Conservation (phyloP, 53 echinoderm and acorn worm genomes). For the Crossaster papposus region DNA sequence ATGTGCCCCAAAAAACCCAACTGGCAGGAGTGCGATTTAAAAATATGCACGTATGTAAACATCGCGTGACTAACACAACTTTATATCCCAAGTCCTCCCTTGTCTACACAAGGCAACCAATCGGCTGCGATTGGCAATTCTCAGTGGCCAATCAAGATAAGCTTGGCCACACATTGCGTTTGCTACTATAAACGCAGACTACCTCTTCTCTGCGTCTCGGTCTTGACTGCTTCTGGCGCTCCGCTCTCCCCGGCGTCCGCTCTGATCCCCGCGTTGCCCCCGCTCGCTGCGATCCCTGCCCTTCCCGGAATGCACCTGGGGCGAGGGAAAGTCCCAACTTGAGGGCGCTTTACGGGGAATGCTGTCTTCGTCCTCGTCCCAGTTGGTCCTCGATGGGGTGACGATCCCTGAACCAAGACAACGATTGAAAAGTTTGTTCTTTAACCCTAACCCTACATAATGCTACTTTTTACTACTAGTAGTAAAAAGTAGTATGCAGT, state of each 20-base stretch:
- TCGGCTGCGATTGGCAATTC: not conserved
- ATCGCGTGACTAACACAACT: too few species aligned
- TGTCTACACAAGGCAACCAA: too few species aligned
- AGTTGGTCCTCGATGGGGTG: slow-evolving; percentile 91
- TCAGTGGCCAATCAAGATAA: not conserved
- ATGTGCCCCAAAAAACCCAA: too few species aligned
- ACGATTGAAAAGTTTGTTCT: not conserved
- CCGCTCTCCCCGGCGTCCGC: slow-evolving; percentile 48
- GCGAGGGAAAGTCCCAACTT: slow-evolving; percentile 75
- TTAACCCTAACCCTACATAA: too few species aligned
- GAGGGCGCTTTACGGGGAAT: slow-evolving; percentile 68
- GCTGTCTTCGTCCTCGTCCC: slow-evolving; percentile 94
- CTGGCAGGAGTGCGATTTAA: too few species aligned
- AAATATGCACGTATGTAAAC: not conserved
- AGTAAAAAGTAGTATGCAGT: too few species aligned
- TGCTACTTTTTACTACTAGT: too few species aligned
- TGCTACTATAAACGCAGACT: not conserved
- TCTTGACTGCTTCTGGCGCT: slow-evolving; percentile 33
- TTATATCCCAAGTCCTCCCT: too few species aligned
- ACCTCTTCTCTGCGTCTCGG: slow-evolving; percentile 47
- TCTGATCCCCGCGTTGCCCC: slow-evolving; percentile 62
- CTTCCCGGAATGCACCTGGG: slow-evolving; percentile 8
- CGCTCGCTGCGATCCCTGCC: slow-evolving; percentile 68
- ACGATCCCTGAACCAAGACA: slow-evolving; percentile 62
- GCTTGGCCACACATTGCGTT: not conserved